Evolutionary conservation across 2,797 vertebrate species (phyloP), one percentile per base, ranked within the genome.

Genomic region (Huso huso): DNA sequence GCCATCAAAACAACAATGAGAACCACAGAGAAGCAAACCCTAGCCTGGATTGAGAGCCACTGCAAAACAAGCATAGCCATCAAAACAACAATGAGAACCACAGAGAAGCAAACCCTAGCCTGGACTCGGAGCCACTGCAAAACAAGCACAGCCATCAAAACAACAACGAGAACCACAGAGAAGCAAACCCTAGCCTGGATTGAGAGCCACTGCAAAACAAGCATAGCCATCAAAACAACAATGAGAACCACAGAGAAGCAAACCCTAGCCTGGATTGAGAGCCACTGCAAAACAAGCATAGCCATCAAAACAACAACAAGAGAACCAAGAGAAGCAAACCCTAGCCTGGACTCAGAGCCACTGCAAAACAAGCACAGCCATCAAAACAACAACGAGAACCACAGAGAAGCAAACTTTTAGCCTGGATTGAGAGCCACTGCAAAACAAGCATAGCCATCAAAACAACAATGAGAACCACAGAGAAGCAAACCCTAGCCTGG

Each of bases 381-480:
- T 37, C 23, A 37, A 37, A 37, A 37, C 23, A 37, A 37, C 23
- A 37, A 4, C 23, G 23, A 37, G 23, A 37, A 37, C 23, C 23
- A 37, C 1, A 37, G 23, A 37, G 23, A 37, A 37, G 23, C 23
- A 37, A 37, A 37, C 23, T 2, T 2, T 2, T 2, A 94, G 69
- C 96, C 96, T 3, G 84, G 83, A 1, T 91, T 94, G 78, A 98
- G 77, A 66, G 88, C 91, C 48, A 94, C 96, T 99, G 79, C 65
- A 13, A 37, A 37, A 37, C 23, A 37, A 37, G 23, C 23, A 37
- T 2, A 37, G 23, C 23, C 23, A 37, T 37, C 23, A 37, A 37
- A 37, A 37, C 23, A 37, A 37, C 23, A 37, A 4, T 2, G 23
- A 37, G 23, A 37, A 37, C 23, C 23, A 37, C 1, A 37, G 23